These are phyloP conservation scores for Pagrus major DNA, from an alignment of 2,113 vertebrate species.

Conservation along the genomic window DNA sequence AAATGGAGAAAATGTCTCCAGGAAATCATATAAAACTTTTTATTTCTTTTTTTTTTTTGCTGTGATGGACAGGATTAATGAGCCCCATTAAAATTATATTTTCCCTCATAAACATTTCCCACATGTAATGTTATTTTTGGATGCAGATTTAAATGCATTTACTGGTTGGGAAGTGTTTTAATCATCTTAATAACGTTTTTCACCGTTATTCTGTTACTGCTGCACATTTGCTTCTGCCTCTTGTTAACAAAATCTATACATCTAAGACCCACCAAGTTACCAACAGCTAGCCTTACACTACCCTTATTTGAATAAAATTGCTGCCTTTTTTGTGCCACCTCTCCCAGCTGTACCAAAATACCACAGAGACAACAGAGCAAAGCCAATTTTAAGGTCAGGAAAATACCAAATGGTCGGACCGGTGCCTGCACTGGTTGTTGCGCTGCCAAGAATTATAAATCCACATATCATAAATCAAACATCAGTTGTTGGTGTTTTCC, in stretches of 20 bases:
- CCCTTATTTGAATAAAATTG: not conserved
- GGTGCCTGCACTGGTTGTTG: not conserved
- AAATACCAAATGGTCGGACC: not conserved
- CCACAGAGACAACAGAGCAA: not conserved
- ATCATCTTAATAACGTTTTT: not conserved
- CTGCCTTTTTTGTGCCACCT: not conserved
- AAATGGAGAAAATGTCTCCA: not conserved
- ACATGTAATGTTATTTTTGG: not conserved
- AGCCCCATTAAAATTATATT: not conserved
- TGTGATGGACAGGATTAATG: not conserved
- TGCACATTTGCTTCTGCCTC: not conserved
- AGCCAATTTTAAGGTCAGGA: not conserved
- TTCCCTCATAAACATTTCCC: not conserved
- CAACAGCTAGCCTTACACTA: not conserved
- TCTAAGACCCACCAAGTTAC: not conserved
- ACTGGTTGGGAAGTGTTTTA: not conserved
- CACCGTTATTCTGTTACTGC: not conserved
- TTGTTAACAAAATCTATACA: not conserved
- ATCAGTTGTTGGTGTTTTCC: conserved; percentile 17
- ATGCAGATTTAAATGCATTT: not conserved
- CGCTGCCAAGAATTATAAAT: not conserved
- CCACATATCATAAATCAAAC: not conserved
- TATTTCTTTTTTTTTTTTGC: too few species aligned
- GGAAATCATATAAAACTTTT: too few species aligned
- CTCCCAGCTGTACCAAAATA: not conserved